These are phyloP conservation scores for Amphiprion percula DNA, from an alignment of 2,113 vertebrate genomes.

Conservation along the genomic window DNA sequence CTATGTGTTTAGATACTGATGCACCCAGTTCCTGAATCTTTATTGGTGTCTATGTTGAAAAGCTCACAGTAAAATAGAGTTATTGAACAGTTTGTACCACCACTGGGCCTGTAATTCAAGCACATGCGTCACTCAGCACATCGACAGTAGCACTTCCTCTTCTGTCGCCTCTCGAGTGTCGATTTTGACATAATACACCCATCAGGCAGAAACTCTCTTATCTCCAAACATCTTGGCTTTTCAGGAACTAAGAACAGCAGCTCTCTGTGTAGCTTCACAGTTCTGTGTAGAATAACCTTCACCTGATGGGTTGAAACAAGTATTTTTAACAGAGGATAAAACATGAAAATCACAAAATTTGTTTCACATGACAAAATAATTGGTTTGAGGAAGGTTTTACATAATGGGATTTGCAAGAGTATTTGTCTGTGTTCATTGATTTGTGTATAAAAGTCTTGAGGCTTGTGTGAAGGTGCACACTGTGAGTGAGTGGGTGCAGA, in stretches of 20 bases:
- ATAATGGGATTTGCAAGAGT: neutral
- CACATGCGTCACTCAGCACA: constrained; percentile 8
- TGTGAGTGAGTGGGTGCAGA: constrained; percentile 31
- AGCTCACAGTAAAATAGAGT: neutral
- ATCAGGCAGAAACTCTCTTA: neutral
- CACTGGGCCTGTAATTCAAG: neutral
- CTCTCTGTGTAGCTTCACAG: neutral
- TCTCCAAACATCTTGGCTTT: constrained; percentile 32
- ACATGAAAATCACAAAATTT: constrained; percentile 25
- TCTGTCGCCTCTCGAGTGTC: neutral
- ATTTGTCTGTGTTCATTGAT: neutral
- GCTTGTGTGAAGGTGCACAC: constrained; percentile 15
- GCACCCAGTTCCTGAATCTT: neutral
- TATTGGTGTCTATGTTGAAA: neutral
- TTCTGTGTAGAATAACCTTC: constrained; percentile 8
- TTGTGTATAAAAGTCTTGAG: neutral
- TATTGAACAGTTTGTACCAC: neutral
- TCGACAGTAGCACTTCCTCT: constrained; percentile 40
- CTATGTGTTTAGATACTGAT: neutral
- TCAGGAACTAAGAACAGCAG: constrained; percentile 27
- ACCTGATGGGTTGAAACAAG: neutral
- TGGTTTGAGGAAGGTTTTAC: neutral
- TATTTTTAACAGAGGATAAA: constrained; percentile 1
- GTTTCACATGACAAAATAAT: neutral
- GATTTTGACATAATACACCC: neutral